Conservation (phyloP, 2,888 invertebrate species). For the Rapana venosa region DNA sequence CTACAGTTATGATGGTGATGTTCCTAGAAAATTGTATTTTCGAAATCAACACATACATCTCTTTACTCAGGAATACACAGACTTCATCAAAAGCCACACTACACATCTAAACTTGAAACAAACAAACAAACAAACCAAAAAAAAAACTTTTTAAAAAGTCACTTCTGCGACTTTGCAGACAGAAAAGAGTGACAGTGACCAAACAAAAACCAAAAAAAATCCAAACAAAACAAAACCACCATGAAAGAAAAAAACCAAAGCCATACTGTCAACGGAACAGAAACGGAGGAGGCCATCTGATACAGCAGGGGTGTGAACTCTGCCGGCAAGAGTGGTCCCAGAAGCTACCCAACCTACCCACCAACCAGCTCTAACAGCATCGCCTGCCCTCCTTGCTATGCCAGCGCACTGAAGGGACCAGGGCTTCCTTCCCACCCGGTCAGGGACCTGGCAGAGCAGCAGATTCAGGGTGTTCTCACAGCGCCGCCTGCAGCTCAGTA, state of each 20-base stretch:
- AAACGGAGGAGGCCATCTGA: neutral
- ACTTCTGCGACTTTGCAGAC: no score
- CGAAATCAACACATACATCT: no score
- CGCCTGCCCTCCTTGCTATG: neutral
- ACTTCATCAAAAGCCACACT: no score
- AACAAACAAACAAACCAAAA: neutral
- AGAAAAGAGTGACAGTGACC: no score
- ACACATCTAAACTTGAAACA: no score
- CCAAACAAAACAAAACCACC: neutral
- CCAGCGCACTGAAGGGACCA: neutral
- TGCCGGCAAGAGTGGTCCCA: constrained; percentile 3
- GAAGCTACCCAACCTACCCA: neutral
- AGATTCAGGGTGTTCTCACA: neutral
- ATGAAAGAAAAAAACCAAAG: neutral
- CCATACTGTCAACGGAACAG: neutral
- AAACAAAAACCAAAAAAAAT: neutral
- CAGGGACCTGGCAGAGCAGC: neutral
- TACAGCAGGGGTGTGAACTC: neutral
- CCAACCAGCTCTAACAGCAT: neutral
- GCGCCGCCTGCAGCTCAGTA: constrained; percentile 65
- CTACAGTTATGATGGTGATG: no score
- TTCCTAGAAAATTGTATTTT: no score
- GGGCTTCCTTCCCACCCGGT: neutral
- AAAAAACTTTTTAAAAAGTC: neutral
- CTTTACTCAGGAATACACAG: no score